Base-by-base conservation (phyloP, 2,797 vertebrate species). In the Taeniopygia guttata region DNA sequence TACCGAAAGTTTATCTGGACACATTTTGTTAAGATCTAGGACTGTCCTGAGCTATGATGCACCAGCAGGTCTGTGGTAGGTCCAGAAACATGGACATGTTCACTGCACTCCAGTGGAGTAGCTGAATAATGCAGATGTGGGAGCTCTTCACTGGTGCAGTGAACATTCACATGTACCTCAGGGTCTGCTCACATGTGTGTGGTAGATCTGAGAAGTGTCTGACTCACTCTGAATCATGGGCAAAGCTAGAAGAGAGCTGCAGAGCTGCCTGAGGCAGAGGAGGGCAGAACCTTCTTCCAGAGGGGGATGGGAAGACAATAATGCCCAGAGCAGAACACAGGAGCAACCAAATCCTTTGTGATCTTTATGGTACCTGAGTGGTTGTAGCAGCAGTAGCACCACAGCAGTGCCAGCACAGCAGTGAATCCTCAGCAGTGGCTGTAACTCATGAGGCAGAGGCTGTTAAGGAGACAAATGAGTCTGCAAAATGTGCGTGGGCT, bases 391-490 rank as follows among this genome's bases (percentile, higher is more conserved):
- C 69, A 78, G 76, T 27, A 52, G 64, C 72, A 40, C 42, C 56
- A 34, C 42, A 78, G 66, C 11, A 1, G 25, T 91, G 64, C 68
- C 79, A 70, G 58, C 36, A 51, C 68, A 78, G 66, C 69, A 63
- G 48, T 74, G 74, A 95, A 78, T 87, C 88, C 85, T 58, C 77
- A 89, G 77, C 88, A 93, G 59, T 74, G 70, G 64, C 90, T 91
- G 21, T 58, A 79, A 54, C 48, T 95, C 76, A 25, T 30, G 55
- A 73, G 91, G 76, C 89, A 89, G 58, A 80, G 73, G 59, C 66
- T 91, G 84, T 92, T 95, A 81, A 1, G 19, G 94, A 96, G 84
- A 91, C 66, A 90, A 95, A 94, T 40, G 87, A 94, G 73, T 83
- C 90, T 94, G 72, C 66, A 91, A 89, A 96, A 87, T 69, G 40